These are phyloP conservation scores for Sinocyclocheilus maitianheensis DNA, from an alignment of 2,113 vertebrate genomes.

Conservation along the genomic window DNA sequence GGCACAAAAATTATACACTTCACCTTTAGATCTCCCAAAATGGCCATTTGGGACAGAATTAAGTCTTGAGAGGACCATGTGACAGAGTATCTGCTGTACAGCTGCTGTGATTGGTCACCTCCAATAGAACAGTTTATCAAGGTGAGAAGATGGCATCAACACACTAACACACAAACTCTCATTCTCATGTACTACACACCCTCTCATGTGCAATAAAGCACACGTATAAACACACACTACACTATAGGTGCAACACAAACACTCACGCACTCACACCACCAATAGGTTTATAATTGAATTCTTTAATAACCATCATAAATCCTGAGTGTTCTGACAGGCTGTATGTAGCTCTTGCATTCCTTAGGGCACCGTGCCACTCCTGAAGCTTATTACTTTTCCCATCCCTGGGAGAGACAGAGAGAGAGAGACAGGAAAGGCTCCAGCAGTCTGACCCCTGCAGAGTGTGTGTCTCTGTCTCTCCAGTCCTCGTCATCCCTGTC, in stretches of 20 bases:
- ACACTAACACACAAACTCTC: slow-evolving; percentile 29
- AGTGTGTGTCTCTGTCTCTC: slow-evolving; percentile 38
- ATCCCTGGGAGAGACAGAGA: neutral
- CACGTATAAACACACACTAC: slow-evolving; percentile 16
- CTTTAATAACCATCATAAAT: slow-evolving; percentile 63
- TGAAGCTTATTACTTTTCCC: slow-evolving; percentile 47
- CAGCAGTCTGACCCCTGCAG: slow-evolving; percentile 43
- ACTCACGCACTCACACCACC: slow-evolving; percentile 29
- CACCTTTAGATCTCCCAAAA: neutral
- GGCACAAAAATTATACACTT: neutral
- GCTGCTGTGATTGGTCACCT: slow-evolving; percentile 21
- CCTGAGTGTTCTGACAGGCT: slow-evolving; percentile 48
- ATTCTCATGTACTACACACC: neutral
- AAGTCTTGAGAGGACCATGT: neutral
- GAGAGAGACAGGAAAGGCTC: neutral
- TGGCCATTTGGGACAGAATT: neutral
- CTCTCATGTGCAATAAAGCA: slow-evolving; percentile 14
- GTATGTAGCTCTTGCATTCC: slow-evolving; percentile 31
- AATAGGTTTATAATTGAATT: slow-evolving; percentile 62
- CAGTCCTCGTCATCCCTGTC: slow-evolving; percentile 5
- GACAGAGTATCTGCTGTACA: neutral
- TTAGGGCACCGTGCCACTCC: slow-evolving; percentile 36
- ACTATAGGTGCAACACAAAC: slow-evolving; percentile 7
- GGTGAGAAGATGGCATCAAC: neutral
- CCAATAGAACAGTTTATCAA: neutral